phyloP scores from a whole-genome alignment of 2,888 invertebrate genomes.

The Metallyticus violacea region DNA sequence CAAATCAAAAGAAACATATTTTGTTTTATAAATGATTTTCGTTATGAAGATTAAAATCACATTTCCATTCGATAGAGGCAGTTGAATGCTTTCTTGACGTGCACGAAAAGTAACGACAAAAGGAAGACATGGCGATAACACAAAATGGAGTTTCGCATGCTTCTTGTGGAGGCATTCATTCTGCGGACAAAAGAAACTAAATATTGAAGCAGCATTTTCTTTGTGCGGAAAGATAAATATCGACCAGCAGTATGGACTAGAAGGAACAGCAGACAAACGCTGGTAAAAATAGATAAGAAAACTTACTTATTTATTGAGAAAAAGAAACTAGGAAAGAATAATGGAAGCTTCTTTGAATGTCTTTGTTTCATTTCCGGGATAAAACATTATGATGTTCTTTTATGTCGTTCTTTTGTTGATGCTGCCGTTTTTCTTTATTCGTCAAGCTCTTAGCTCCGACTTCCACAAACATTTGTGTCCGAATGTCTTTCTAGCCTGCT shows the following conservation, averaged over 20 bases:
- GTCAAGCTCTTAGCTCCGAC: not conserved
- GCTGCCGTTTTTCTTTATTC: not conserved
- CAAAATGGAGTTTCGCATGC: not conserved
- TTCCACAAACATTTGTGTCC: not conserved
- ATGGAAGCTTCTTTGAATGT: not conserved
- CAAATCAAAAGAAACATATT: too few species aligned
- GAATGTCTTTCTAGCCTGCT: not conserved
- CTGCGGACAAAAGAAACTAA: not conserved
- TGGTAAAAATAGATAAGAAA: not conserved
- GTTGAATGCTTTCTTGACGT: not conserved
- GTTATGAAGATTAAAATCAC: not conserved
- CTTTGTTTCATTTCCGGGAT: not conserved
- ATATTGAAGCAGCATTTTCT: not conserved
- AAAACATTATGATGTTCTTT: not conserved
- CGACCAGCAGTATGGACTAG: not conserved
- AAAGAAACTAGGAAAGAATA: not conserved
- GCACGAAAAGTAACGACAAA: not conserved
- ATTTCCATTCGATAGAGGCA: not conserved
- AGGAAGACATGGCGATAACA: not conserved
- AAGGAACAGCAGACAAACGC: not conserved
- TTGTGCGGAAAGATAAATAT: not conserved
- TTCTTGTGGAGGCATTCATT: not conserved
- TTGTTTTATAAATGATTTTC: too few species aligned
- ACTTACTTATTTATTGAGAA: not conserved
- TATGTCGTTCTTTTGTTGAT: not conserved